Evolutionary conservation across 2,888 invertebrate genomes (phyloP).

Genomic region (Mayetiola destructor): DNA sequence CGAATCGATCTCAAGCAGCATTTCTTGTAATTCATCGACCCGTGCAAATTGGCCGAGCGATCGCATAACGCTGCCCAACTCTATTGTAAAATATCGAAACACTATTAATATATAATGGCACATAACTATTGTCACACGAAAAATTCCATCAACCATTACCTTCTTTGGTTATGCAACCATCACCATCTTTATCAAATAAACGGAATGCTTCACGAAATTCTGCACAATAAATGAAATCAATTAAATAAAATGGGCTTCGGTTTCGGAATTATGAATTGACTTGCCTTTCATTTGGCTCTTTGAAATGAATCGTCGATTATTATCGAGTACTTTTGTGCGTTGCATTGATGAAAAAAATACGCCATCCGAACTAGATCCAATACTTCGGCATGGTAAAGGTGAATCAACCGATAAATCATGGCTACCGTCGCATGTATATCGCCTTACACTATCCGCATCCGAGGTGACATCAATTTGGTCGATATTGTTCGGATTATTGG

Average conservation of each 20-base stretch:
- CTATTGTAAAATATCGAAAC: too few relatives aligned
- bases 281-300: slow-evolving; percentile 72
- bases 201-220: slow-evolving; percentile 78
- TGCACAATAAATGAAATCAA: slow-evolving; percentile 36
- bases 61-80: slow-evolving; percentile 71
- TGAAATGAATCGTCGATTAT: slow-evolving; percentile 33
- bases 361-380: slow-evolving; percentile 21
- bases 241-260: not conserved
- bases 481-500: slow-evolving; percentile 1
- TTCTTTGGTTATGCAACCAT: slow-evolving; percentile 76
- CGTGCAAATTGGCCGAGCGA: slow-evolving; percentile 75
- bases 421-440: slow-evolving; percentile 18
- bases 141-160: too few relatives aligned
- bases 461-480: not conserved
- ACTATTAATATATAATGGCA: too few relatives aligned
- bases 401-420: slow-evolving; percentile 19
- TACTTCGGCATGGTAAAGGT: slow-evolving; percentile 19
- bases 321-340: slow-evolving; percentile 17
- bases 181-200: slow-evolving; percentile 76
- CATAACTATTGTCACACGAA: too few relatives aligned
- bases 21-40: slow-evolving; percentile 71
- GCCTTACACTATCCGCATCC: slow-evolving; percentile 1
- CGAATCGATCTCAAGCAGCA: slow-evolving; percentile 70
- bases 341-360: slow-evolving; percentile 25
- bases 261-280: not conserved